These are phyloP conservation scores for Drosophila paucipuncta DNA, from an alignment of 2,888 invertebrate genomes.

Conservation along the genomic window DNA sequence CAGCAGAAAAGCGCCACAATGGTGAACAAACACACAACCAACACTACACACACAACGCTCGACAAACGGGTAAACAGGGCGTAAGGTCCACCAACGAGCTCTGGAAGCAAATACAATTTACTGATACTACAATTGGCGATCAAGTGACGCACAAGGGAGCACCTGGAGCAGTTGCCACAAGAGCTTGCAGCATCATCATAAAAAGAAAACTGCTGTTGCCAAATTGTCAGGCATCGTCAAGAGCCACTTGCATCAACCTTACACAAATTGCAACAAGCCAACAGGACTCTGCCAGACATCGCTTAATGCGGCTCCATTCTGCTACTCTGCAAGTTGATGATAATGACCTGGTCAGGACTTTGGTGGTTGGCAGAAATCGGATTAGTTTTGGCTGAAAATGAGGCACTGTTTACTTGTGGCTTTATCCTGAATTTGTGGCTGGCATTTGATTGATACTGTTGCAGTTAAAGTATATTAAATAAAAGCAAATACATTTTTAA, in stretches of 20 bases:
- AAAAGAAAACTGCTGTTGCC: conserved; percentile 6
- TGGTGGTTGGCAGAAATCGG: background rate
- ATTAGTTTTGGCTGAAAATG: background rate
- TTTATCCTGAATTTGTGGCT: background rate
- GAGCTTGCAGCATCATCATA: conserved; percentile 8
- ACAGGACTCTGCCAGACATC: background rate
- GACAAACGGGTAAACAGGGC: conserved; percentile 60
- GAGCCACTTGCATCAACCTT: background rate
- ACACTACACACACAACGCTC: conserved; percentile 30
- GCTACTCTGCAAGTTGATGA: background rate
- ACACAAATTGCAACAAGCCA: background rate
- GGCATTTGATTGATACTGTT: background rate
- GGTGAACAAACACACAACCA: conserved; percentile 58
- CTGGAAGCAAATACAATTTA: conserved; percentile 70
- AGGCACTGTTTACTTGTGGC: background rate
- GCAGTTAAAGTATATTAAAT: background rate
- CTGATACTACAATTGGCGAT: conserved; percentile 65
- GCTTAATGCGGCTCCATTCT: background rate
- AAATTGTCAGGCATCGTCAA: conserved; percentile 7
- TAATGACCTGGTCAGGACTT: background rate
- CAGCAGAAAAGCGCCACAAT: conserved; percentile 77
- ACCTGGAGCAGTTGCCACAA: conserved; percentile 14
- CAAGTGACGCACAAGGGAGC: conserved; percentile 35
- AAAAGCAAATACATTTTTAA: background rate
- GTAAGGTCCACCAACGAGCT: conserved; percentile 36